phyloP scores from a whole-genome alignment of 2,888 invertebrate genomes.

The Ophion slaviceki region DNA sequence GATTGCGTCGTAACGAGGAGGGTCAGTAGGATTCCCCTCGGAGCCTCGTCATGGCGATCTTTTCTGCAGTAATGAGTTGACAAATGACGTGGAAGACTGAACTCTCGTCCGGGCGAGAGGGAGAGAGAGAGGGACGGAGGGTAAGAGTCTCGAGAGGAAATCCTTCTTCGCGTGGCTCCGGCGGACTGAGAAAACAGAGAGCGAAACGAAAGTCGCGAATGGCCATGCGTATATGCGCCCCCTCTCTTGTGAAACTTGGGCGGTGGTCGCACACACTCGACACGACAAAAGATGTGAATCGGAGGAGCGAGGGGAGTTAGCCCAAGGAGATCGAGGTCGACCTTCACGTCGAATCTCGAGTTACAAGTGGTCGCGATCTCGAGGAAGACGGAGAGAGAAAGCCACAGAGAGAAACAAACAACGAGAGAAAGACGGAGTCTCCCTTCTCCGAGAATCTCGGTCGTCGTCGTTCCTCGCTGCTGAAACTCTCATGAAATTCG shows the following conservation, averaged over 20 bases:
- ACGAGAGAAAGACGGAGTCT: neutral
- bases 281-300: conserved; percentile 52
- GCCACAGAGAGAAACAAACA: conserved; percentile 30
- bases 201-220: conserved; percentile 40
- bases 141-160: conserved; percentile 24
- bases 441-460: conserved; percentile 13
- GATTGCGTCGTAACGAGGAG: neutral
- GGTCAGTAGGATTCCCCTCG: neutral
- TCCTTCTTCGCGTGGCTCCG: conserved; percentile 34
- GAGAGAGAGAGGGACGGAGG: conserved; percentile 3
- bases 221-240: conserved; percentile 48
- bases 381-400: conserved; percentile 41
- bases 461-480: conserved; percentile 44
- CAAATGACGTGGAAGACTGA: conserved; percentile 1
- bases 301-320: conserved; percentile 41
- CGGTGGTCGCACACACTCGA: conserved; percentile 58
- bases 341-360: conserved; percentile 77
- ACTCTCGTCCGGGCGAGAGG: neutral
- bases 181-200: conserved; percentile 33
- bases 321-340: conserved; percentile 67
- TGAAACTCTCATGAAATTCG: conserved; percentile 58
- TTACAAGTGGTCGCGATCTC: conserved; percentile 75
- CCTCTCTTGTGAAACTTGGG: conserved; percentile 55
- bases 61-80: conserved; percentile 15
- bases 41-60: conserved; percentile 7